Base-by-base conservation (phyloP, 2,888 invertebrate species). In the Aricia artaxerxes region DNA sequence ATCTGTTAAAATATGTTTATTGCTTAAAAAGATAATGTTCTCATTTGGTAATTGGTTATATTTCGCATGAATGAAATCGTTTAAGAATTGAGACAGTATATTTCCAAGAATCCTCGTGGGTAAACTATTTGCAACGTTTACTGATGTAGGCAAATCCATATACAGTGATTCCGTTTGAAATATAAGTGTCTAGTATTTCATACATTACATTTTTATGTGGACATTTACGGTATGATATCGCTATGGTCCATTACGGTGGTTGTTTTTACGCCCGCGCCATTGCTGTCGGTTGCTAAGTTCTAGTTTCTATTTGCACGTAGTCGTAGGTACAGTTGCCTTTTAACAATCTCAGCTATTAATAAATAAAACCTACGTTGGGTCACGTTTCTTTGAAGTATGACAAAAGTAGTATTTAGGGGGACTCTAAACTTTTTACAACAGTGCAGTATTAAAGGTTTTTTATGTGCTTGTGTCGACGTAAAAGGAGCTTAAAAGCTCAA, bases 321-420 rank as follows among this genome's bases (percentile, higher is more conserved):
- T 64, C 5, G 31, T 31, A 31, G 64, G 44, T 44, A 44, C 44
- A 73, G 73, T 44, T 44, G 5, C 73, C 4, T 73, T 40, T 5
- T 40, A 44, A 73, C 24, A 44, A 73, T 7, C 40, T 69, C n/a
- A 73, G 31, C 44, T 69, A 44, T 44, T 73, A 44, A 40, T 40
- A 73, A 44, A 73, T 73, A 73, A 73, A 73, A 73, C 73, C 44
- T 73, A 73, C 44, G 44, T 73, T 73, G 44, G 73, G 73, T 73
- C 44, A 73, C 73, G 44, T 73, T 73, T 73, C 44, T 73, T 44
- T 44, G 73, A 73, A 73, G 73, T 44, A 73, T 73, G 73, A 73
- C 44, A 73, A 44, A 73, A 44, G n/a, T 44, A 44, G 7, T n/a
- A 73, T 44, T 24, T 44, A 24, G 24, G 9, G 44, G 40, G 44